Evolutionary conservation across 2,797 vertebrate genomes (phyloP).

Genomic region (Alectoris magna): DNA sequence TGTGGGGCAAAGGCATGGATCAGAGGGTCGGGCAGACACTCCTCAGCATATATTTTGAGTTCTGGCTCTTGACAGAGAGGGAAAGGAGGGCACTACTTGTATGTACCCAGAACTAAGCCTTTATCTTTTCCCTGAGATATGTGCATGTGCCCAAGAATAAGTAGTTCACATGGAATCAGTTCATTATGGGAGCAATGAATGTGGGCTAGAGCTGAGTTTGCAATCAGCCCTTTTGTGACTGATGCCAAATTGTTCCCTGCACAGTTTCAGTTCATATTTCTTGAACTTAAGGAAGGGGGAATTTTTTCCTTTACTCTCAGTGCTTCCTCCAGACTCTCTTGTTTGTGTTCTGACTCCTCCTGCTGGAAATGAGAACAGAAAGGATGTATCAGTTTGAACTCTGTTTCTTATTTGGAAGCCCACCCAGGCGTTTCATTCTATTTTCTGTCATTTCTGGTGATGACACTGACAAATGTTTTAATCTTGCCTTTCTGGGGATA

Average conservation of each 20-base stretch:
- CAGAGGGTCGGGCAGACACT: background rate
- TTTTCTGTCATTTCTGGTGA: background rate
- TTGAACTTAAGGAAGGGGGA: background rate
- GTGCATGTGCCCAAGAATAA: background rate
- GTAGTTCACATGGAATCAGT: background rate
- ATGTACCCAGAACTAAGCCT: background rate
- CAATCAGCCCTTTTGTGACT: background rate
- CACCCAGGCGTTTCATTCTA: background rate
- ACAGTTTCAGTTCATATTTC: background rate
- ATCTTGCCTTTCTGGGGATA: background rate
- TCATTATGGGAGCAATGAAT: background rate
- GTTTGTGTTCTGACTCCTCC: background rate
- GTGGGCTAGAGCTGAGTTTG: background rate
- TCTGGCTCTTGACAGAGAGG: background rate
- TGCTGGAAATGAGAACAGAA: background rate
- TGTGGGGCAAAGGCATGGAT: background rate
- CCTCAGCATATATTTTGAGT: background rate
- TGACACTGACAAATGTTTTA: background rate
- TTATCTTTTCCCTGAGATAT: background rate
- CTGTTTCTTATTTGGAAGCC: background rate
- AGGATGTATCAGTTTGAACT: background rate
- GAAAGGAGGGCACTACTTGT: background rate
- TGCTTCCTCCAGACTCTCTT: background rate
- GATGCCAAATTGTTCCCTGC: background rate
- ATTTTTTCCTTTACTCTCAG: background rate